Evolutionary conservation across 2,113 vertebrate genomes (phyloP).

Genomic region (Pituophis catenifer): DNA sequence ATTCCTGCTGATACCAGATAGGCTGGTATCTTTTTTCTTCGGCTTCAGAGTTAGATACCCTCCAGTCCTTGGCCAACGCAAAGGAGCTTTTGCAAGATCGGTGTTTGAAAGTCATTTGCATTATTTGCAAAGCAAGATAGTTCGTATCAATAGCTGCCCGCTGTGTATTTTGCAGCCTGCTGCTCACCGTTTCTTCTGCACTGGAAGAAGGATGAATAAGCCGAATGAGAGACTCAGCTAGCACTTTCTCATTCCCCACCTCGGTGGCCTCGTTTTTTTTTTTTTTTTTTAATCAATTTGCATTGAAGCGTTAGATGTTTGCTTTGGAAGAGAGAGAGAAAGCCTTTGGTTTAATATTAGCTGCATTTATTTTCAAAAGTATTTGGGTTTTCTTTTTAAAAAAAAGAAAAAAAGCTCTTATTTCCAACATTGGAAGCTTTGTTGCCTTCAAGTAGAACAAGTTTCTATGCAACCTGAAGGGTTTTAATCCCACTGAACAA

Average conservation of each 20-base stretch:
- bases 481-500: background rate
- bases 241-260: background rate
- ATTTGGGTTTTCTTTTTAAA: background rate
- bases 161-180: background rate
- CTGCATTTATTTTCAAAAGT: background rate
- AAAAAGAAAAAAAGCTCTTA: background rate
- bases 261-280: background rate
- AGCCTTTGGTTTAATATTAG: background rate
- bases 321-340: background rate
- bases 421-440: background rate
- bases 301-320: background rate
- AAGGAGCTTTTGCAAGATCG: background rate
- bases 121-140: background rate
- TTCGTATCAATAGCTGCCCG: background rate
- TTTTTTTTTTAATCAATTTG: background rate
- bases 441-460: conserved; percentile 8
- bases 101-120: background rate
- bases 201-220: background rate
- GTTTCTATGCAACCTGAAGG: background rate
- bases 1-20: background rate
- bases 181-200: background rate
- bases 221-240: background rate
- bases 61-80: background rate
- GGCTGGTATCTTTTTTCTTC: background rate
- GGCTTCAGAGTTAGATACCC: background rate